Conservation (phyloP, 2,113 vertebrate genomes). For the Struthio camelus region DNA sequence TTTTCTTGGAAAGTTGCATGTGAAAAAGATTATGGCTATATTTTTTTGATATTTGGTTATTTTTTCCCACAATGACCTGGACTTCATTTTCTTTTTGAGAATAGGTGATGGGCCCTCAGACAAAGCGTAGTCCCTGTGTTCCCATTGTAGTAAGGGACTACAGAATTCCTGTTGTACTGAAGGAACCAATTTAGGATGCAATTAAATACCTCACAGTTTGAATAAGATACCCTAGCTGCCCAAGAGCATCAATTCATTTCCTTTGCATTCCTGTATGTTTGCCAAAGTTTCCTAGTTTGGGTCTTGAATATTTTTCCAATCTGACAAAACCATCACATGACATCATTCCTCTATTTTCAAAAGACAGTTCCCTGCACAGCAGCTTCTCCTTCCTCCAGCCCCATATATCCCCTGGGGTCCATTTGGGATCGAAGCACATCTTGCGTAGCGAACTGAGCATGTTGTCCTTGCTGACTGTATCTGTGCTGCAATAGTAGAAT, state of each 20-base stretch:
- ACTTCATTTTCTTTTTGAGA: neutral
- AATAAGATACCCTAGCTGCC: neutral
- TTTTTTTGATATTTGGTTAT: neutral
- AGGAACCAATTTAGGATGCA: neutral
- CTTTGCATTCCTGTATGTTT: neutral
- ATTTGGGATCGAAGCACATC: neutral
- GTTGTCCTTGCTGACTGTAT: neutral
- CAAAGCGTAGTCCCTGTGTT: neutral
- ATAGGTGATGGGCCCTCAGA: neutral
- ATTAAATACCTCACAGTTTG: neutral
- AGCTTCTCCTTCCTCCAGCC: neutral
- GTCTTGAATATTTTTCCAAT: neutral
- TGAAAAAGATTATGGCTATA: neutral
- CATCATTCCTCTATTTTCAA: neutral
- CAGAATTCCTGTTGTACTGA: neutral
- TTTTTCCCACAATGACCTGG: neutral
- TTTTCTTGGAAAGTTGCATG: too few relatives aligned
- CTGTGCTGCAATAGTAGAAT: neutral
- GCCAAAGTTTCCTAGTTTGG: neutral
- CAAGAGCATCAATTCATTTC: neutral
- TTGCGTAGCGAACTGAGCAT: neutral
- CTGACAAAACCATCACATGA: neutral
- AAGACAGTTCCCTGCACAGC: neutral
- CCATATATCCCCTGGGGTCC: neutral
- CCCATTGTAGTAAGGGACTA: neutral